Evolutionary conservation across 2,113 vertebrate genomes (phyloP), one percentile per base, ranked within the genome.

Genomic region (Cololabis saira): DNA sequence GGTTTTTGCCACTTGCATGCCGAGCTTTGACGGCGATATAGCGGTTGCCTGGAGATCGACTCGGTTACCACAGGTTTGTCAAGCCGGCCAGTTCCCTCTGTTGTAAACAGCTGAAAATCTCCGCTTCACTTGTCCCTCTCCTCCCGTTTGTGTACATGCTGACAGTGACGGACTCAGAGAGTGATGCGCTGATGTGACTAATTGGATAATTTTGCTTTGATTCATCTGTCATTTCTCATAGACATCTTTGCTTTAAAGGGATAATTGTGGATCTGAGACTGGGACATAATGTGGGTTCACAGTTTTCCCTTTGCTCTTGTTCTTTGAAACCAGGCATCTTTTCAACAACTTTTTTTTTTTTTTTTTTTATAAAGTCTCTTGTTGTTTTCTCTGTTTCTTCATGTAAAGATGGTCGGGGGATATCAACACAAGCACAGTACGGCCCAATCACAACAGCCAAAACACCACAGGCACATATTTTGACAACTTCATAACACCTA

Each of bases 141-240:
- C 54, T 16, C 47, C 37, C 24, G 57, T 82, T 85, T 90, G 76
- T 81, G 73, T 81, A 68, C 78, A 73, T 62, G 66, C 67, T 75
- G 73, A 83, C 72, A 84, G 74, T 56, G 13, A 71, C n/a, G 68
- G 66, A 84, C 83, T 84, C 78, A 61, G 76, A 47, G 17, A 47
- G 6, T 47, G 45, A n/a, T 47, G 45, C 18, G 79, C 59, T 60
- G 67, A 75, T 63, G 76, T 81, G 82, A 90, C 83, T 86, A 80
- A 81, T 83, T 83, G 74, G 72, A 78, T 60, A 54, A 62, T 49
- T 58, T 43, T 30, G 19, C 67, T 68, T 56, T 40, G 47, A 66
- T 84, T 86, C 57, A 74, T 67, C 81, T 80, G 79, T 84, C 82
- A 77, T 90, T 85, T 72, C 61, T 78, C 71, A 77, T 52, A 30